Evolutionary conservation across 2,797 vertebrate genomes (phyloP).

Genomic region (Synanceia verrucosa): DNA sequence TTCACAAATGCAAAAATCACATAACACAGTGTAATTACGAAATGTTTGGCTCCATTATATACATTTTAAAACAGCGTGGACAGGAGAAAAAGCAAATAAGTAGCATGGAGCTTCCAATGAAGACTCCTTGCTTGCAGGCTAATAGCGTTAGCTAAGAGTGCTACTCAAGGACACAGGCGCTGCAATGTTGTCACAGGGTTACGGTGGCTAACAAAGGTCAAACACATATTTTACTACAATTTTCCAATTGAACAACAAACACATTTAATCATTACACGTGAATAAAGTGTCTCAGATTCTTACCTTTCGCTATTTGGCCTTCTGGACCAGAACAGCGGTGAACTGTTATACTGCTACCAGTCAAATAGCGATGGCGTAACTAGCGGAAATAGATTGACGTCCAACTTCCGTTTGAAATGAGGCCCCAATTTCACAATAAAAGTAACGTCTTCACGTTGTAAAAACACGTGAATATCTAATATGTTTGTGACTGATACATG

Average conservation of each 20-base stretch:
- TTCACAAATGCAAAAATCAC: rapidly evolving
- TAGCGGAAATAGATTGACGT: conserved; percentile 21
- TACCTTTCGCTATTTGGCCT: conserved; percentile 89
- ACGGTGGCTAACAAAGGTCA: not conserved
- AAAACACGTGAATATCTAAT: not conserved
- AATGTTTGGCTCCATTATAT: not conserved
- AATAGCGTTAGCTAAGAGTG: conserved; percentile 53
- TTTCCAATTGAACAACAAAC: rapidly evolving
- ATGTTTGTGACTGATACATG: not conserved
- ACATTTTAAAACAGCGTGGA: rapidly evolving
- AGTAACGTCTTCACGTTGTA: not conserved
- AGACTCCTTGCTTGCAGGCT: conserved; percentile 36
- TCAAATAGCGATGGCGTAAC: conserved; percentile 25
- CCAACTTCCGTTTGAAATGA: conserved; percentile 17
- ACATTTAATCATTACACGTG: rapidly evolving
- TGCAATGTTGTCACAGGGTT: conserved; percentile 17
- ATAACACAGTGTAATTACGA: not conserved
- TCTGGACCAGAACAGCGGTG: conserved; percentile 85
- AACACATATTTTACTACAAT: rapidly evolving
- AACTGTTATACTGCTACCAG: conserved; percentile 14
- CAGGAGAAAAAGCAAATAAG: not conserved
- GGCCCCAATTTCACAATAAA: conserved; percentile 32
- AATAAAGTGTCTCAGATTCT: not conserved
- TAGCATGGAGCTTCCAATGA: not conserved
- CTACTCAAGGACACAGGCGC: conserved; percentile 73